Evolutionary conservation across 2,113 vertebrate genomes (phyloP), one percentile per base, ranked within the genome.

Genomic region (Hemichromis elongatus): DNA sequence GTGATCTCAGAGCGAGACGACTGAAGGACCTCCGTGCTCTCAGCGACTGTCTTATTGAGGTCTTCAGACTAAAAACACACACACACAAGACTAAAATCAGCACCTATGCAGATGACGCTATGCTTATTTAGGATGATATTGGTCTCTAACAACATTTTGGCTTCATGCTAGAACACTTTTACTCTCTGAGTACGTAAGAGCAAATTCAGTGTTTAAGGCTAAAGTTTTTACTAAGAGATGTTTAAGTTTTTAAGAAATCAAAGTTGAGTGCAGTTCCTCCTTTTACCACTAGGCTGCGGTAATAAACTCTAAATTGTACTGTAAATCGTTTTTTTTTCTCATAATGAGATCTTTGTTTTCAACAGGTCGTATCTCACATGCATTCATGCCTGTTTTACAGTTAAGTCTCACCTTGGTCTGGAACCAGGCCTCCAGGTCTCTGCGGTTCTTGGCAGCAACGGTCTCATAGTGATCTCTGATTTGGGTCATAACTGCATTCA

Each of bases 391-490:
- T 68, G 37, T 16, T 68, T 42, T 68, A 3, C 6, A 16, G 59
- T 56, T 14, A 1, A 59, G 28, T 50, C 68, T 47, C 68, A 93
- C 93, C 88, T 94, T 93, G 19, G 79, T 3, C 30, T 81, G 21
- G 91, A 96, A 98, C 77, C 85, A 96, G 21, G 68, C 37, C 86
- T 98, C 97, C 89, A 96, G 92, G 0, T 98, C 97, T 81, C 87
- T 93, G 2, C 93, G 93, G 94, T 96, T 95, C 94, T 97, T 98
- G 40, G 95, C 89, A 28, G 95, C 89, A 30, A 97, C 57, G 4
- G 16, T 33, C 85, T 99, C 98, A 0, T 98, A 99, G 47, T 98
- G 95, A 16, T 94, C 88, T 13, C 98, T 96, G 94, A 97, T 93
- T 16, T 96, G 95, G 0, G 85, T 87, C 84, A 97, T 86, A 37